Conservation (phyloP, 2,888 invertebrate species). For the Drosophila dives region DNA sequence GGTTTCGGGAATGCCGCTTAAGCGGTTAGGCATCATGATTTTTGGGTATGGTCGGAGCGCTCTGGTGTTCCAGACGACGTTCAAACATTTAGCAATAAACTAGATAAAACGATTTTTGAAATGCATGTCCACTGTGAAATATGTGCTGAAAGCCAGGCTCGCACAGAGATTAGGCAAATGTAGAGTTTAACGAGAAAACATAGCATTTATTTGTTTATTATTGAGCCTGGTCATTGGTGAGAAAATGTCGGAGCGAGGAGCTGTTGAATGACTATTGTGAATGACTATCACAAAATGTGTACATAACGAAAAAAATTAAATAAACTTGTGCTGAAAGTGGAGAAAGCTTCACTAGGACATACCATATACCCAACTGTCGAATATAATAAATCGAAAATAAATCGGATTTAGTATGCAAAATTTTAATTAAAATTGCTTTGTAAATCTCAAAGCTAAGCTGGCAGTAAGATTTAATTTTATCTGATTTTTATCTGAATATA, state of each 20-base stretch:
- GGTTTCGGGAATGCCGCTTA: constrained; percentile 1
- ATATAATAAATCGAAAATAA: not conserved
- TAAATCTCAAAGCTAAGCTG: not conserved
- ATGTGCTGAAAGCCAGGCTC: constrained; percentile 16
- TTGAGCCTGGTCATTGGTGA: constrained; percentile 18
- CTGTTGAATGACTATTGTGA: constrained; percentile 60
- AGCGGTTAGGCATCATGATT: constrained; percentile 44
- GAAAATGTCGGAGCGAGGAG: not conserved
- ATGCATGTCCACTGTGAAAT: constrained; percentile 38
- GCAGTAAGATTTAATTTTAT: not conserved
- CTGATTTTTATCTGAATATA: not conserved
- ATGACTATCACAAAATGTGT: constrained; percentile 58
- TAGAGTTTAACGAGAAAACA: constrained; percentile 38
- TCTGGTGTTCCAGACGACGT: constrained; percentile 18
- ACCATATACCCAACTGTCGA: not conserved
- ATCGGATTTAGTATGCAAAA: not conserved
- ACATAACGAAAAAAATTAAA: not conserved
- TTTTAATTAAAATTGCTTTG: not conserved
- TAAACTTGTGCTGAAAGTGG: not conserved
- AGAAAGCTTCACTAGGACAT: not conserved
- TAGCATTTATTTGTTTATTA: constrained; percentile 67
- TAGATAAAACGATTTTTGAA: constrained; percentile 46
- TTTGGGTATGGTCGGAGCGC: constrained; percentile 22
- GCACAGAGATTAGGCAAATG: constrained; percentile 19
- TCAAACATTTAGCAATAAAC: constrained; percentile 44